These are phyloP conservation scores for Eira barbara DNA, from an alignment of 2,113 vertebrate species.

Conservation along the genomic window DNA sequence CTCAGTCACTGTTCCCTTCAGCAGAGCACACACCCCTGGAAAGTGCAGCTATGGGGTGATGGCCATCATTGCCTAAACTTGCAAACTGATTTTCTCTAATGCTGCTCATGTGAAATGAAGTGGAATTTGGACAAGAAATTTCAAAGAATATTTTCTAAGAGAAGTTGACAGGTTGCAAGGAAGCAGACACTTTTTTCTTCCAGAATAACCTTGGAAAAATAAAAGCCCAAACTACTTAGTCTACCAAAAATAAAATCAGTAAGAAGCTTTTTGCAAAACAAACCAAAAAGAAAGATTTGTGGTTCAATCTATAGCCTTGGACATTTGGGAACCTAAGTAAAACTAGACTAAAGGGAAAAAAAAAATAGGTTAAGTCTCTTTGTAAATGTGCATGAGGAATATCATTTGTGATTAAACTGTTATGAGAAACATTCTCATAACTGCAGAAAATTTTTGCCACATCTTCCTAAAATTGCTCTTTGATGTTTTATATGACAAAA, in stretches of 20 bases:
- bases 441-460: neutral
- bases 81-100: neutral
- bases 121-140: neutral
- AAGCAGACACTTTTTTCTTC: neutral
- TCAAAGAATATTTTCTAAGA: neutral
- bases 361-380: neutral
- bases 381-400: neutral
- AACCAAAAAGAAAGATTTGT: neutral
- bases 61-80: neutral
- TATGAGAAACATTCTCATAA: neutral
- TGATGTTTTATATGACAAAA: neutral
- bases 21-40: too few species aligned
- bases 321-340: constrained; percentile 26
- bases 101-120: neutral
- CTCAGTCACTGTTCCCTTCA: neutral
- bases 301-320: neutral
- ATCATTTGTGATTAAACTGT: neutral
- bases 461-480: constrained; percentile 16
- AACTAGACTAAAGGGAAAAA: neutral
- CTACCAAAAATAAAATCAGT: constrained; percentile 15
- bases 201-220: neutral
- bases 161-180: neutral
- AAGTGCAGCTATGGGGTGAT: neutral
- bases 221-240: neutral
- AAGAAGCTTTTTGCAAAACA: constrained; percentile 4